Conservation (phyloP, 1,140 invertebrate genomes). For the Drosophila navojoa region DNA sequence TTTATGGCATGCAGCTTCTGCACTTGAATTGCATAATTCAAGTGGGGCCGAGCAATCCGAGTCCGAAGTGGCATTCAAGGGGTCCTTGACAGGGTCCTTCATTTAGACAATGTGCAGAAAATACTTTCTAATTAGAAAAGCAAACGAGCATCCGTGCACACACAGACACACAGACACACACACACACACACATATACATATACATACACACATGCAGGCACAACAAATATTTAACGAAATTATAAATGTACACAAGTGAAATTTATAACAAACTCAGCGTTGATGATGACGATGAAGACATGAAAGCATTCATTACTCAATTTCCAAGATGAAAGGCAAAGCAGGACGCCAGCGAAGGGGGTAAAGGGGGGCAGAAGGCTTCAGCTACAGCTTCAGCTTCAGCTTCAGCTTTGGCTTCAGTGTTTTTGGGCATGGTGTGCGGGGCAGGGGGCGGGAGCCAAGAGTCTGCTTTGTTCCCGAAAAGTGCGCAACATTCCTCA, state of each 20-base stretch:
- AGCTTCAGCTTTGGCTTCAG: background rate
- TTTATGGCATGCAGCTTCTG: conserved; percentile 19
- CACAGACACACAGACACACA: conserved; percentile 23
- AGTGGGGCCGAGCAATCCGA: background rate
- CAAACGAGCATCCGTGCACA: conserved; percentile 19
- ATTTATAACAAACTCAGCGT: conserved; percentile 50
- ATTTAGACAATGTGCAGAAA: conserved; percentile 45
- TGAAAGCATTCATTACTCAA: conserved; percentile 58
- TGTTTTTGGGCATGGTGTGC: too few relatives aligned
- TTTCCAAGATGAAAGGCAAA: conserved; percentile 45
- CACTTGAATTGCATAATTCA: conserved; percentile 6
- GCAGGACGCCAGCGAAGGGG: background rate
- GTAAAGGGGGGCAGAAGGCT: background rate
- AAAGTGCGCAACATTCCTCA: conserved; percentile 55
- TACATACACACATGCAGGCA: conserved; percentile 10
- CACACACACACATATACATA: background rate
- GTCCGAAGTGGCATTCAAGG: conserved; percentile 19
- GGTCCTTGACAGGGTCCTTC: conserved; percentile 32
- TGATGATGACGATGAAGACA: conserved; percentile 42
- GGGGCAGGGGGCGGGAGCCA: background rate
- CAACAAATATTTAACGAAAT: conserved; percentile 72
- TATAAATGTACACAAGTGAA: conserved; percentile 73
- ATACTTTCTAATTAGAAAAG: conserved; percentile 66
- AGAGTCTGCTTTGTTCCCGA: conserved; percentile 26
- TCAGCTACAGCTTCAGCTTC: background rate